These are phyloP conservation scores for Amazona guildingii DNA, from an alignment of 2,113 vertebrate species.

Conservation along the genomic window DNA sequence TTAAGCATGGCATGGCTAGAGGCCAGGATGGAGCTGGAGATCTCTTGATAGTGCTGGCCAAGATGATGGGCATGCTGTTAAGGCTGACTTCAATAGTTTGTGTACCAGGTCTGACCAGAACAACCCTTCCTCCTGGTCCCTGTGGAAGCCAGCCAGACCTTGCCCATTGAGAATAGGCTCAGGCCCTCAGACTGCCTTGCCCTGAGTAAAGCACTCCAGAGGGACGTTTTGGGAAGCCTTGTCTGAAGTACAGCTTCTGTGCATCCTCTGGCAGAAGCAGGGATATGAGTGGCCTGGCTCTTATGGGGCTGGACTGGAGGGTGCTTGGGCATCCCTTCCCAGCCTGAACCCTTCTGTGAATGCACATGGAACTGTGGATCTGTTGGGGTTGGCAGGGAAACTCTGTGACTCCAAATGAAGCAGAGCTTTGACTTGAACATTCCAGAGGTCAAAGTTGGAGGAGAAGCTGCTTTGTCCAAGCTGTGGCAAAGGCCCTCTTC, in stretches of 20 bases:
- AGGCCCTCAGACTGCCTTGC: not conserved
- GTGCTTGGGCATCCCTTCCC: not conserved
- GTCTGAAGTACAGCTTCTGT: accelerated
- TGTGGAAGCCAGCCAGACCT: not conserved
- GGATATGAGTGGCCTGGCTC: not conserved
- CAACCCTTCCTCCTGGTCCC: not conserved
- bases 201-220: not conserved
- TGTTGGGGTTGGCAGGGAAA: not conserved
- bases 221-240: not conserved
- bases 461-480: not conserved
- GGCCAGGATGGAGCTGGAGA: not conserved
- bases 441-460: not conserved
- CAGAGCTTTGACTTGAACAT: not conserved
- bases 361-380: not conserved
- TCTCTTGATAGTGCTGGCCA: accelerated
- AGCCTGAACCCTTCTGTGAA: not conserved
- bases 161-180: not conserved
- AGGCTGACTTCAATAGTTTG: not conserved
- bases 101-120: not conserved
- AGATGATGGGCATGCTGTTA: not conserved
- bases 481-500: accelerated
- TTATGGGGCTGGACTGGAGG: accelerated
- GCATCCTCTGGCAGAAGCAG: not conserved
- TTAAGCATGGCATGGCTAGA: not conserved
- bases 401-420: not conserved